These are phyloP conservation scores for Tenthredo notha DNA, from an alignment of 2,888 invertebrate genomes.

Conservation along the genomic window DNA sequence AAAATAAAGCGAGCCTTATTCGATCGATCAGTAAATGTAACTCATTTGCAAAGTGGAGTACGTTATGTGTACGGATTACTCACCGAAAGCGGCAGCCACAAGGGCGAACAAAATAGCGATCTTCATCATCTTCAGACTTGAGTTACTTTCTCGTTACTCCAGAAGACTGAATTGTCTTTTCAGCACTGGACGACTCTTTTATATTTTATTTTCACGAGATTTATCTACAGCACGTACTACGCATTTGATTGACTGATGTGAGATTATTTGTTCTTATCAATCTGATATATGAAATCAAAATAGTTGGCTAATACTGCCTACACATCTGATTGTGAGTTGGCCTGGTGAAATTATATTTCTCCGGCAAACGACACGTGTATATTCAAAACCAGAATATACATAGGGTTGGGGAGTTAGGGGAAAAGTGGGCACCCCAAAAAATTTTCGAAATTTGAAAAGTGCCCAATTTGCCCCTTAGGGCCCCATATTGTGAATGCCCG, in stretches of 20 bases:
- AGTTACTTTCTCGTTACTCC: background rate
- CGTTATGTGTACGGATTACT: slow-evolving; percentile 30
- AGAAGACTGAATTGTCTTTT: background rate
- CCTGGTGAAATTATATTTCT: background rate
- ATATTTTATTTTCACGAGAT: background rate
- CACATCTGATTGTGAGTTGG: background rate
- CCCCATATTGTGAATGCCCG: too few relatives aligned
- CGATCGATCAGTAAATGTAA: background rate
- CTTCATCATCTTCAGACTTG: slow-evolving; percentile 58
- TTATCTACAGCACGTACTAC: background rate
- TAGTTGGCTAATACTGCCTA: too few relatives aligned
- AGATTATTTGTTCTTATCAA: slow-evolving; percentile 5
- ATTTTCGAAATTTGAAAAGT: too few relatives aligned
- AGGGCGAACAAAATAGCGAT: slow-evolving; percentile 53
- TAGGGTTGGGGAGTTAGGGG: too few relatives aligned
- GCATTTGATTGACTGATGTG: background rate
- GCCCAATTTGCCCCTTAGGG: too few relatives aligned
- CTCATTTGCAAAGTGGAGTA: background rate
- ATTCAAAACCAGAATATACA: background rate
- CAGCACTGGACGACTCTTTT: background rate
- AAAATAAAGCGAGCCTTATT: background rate
- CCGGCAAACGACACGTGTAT: background rate
- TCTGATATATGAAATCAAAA: background rate
- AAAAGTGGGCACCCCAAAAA: too few relatives aligned
- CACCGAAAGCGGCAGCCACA: slow-evolving; percentile 52